Evolutionary conservation across 2,888 invertebrate genomes (phyloP).

Genomic region (Phasia obesa): DNA sequence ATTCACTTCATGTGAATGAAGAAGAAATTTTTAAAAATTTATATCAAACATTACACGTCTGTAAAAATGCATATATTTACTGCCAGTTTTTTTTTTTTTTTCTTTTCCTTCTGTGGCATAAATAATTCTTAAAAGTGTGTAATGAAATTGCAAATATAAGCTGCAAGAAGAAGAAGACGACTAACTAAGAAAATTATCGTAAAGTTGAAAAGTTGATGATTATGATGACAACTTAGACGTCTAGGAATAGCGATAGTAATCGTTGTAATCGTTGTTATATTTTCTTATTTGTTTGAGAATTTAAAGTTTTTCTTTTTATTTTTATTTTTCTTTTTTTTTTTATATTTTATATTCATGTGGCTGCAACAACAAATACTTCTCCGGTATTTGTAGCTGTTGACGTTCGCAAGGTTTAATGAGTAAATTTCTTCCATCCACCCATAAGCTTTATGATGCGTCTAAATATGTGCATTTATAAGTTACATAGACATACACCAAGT

Average conservation of each 20-base stretch:
- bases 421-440: slow-evolving; percentile 46
- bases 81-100: not conserved
- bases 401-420: slow-evolving; percentile 61
- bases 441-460: slow-evolving; percentile 78
- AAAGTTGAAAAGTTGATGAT: slow-evolving; percentile 71
- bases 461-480: slow-evolving; percentile 75
- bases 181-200: slow-evolving; percentile 52
- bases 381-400: slow-evolving; percentile 34
- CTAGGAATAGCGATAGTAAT: slow-evolving; percentile 59
- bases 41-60: slow-evolving; percentile 44
- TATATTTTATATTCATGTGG: slow-evolving; percentile 6
- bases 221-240: slow-evolving; percentile 69
- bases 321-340: too few relatives aligned
- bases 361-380: slow-evolving; percentile 32
- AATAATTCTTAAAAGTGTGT: slow-evolving; percentile 47
- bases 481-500: slow-evolving; percentile 40
- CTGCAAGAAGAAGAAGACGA: not conserved
- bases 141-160: slow-evolving; percentile 45
- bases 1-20: slow-evolving; percentile 36
- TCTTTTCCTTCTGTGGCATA: not conserved
- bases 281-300: slow-evolving; percentile 52
- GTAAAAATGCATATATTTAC: slow-evolving; percentile 37
- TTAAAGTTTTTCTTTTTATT: slow-evolving; percentile 9
- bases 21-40: slow-evolving; percentile 50
- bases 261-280: slow-evolving; percentile 60